Conservation (phyloP, 2,888 invertebrate genomes). For the Gisinianus flammeolus region DNA sequence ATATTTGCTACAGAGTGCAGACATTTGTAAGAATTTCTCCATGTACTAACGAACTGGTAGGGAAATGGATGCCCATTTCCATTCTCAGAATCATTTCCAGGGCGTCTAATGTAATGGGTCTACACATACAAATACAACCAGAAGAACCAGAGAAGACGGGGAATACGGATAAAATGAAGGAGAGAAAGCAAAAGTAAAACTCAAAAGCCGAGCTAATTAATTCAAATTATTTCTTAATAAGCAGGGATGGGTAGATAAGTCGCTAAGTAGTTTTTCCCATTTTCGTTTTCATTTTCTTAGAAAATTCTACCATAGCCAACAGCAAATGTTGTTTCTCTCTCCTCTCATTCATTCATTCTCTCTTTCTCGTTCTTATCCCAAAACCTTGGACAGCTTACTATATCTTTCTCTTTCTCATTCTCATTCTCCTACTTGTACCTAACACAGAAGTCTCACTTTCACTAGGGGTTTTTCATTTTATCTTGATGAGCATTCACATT, state of each 20-base stretch:
- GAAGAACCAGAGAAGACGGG: background rate
- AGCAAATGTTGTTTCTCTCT: conserved; percentile 5
- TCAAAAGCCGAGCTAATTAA: background rate
- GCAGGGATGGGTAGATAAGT: conserved; percentile 22
- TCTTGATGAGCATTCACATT: conserved; percentile 8
- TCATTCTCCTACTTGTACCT: background rate
- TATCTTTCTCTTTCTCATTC: no score
- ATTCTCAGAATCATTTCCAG: background rate
- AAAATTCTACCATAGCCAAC: background rate
- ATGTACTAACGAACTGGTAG: no score
- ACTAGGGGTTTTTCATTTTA: background rate
- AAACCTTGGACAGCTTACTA: no score
- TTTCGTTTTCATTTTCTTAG: background rate
- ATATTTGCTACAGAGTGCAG: no score
- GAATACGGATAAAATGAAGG: background rate
- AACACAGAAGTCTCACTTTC: background rate
- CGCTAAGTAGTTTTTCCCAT: conserved; percentile 7
- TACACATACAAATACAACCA: background rate
- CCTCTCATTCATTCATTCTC: background rate
- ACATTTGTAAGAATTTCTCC: no score
- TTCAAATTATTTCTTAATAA: conserved; percentile 29
- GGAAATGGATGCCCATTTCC: no score
- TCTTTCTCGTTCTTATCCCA: no score
- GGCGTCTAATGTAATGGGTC: background rate
- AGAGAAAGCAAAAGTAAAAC: background rate